phyloP scores from a whole-genome alignment of 2,888 invertebrate species.

The Oxycera nigricornis region DNA sequence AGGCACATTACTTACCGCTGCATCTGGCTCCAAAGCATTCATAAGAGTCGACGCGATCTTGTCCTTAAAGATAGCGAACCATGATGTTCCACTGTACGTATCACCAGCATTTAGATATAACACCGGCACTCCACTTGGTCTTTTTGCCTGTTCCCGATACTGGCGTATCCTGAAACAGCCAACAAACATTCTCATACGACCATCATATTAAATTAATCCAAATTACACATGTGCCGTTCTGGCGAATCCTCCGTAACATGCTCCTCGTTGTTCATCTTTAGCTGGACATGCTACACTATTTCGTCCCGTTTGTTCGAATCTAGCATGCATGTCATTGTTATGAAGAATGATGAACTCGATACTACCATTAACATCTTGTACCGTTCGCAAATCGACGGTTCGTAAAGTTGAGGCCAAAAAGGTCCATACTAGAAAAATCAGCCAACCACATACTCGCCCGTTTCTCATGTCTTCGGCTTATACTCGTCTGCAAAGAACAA shows the following conservation, averaged over 20 bases:
- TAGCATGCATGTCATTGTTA: slow-evolving; percentile 91
- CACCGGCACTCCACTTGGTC: slow-evolving; percentile 69
- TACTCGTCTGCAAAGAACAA: not conserved
- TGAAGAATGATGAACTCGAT: slow-evolving; percentile 80
- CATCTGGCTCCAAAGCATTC: slow-evolving; percentile 81
- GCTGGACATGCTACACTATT: slow-evolving; percentile 69
- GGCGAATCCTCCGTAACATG: slow-evolving; percentile 89
- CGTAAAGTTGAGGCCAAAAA: not conserved
- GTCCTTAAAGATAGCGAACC: slow-evolving; percentile 85
- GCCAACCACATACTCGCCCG: too few species aligned
- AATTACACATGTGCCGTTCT: slow-evolving; percentile 68
- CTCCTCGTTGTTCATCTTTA: slow-evolving; percentile 65
- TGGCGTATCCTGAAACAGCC: slow-evolving; percentile 65
- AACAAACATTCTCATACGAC: not conserved
- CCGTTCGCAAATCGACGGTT: not conserved
- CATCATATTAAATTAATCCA: not conserved
- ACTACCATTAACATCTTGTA: slow-evolving; percentile 51
- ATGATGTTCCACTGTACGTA: slow-evolving; percentile 87
- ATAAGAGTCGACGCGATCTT: slow-evolving; percentile 79
- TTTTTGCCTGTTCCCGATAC: slow-evolving; percentile 66
- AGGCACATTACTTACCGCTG: slow-evolving; percentile 72
- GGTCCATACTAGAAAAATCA: too few species aligned
- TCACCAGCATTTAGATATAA: slow-evolving; percentile 93
- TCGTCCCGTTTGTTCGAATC: slow-evolving; percentile 80
- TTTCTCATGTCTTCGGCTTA: not conserved